Percentiles rank a stretch among this genome's conserved stretches.
Conservation (phyloP, 2,888 invertebrate species). For the Drosophila birchii region DNA sequence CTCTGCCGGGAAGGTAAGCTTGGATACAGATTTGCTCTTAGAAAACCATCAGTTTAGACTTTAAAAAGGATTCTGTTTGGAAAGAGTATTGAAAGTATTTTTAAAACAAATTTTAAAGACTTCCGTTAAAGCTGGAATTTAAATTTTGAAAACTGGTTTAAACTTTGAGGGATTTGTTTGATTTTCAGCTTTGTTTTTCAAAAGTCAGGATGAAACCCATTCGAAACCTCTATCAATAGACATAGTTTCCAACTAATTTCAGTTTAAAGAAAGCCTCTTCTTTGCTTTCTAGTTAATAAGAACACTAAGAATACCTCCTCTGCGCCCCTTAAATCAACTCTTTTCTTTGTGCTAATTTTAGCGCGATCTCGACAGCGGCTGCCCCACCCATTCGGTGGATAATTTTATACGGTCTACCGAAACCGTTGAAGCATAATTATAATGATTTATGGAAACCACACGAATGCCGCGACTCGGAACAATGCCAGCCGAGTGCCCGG, state of each 20-base stretch:
- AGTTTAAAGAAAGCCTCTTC: not conserved
- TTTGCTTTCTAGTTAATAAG: not conserved
- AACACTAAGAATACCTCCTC: not conserved
- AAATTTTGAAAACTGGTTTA: no score
- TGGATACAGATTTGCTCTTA: not conserved
- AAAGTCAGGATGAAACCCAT: no score
- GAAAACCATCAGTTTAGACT: not conserved
- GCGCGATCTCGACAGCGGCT: conserved; percentile 34
- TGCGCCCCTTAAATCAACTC: conserved; percentile 7
- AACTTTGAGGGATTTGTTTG: no score
- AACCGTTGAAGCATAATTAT: conserved; percentile 67
- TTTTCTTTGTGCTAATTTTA: conserved; percentile 38
- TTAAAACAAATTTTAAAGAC: no score
- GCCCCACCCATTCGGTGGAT: conserved; percentile 50
- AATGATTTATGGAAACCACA: conserved; percentile 67
- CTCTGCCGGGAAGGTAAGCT: not conserved
- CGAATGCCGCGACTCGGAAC: conserved; percentile 40
- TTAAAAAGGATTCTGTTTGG: not conserved
- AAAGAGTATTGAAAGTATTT: not conserved
- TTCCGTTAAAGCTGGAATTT: no score
- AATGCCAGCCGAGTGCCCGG: conserved; percentile 31
- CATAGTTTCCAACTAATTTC: no score
- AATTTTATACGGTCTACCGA: conserved; percentile 57
- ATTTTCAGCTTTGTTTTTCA: no score
- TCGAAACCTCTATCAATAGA: no score